Conservation (phyloP, 2,888 invertebrate genomes). For the Cepaea hortensis region DNA sequence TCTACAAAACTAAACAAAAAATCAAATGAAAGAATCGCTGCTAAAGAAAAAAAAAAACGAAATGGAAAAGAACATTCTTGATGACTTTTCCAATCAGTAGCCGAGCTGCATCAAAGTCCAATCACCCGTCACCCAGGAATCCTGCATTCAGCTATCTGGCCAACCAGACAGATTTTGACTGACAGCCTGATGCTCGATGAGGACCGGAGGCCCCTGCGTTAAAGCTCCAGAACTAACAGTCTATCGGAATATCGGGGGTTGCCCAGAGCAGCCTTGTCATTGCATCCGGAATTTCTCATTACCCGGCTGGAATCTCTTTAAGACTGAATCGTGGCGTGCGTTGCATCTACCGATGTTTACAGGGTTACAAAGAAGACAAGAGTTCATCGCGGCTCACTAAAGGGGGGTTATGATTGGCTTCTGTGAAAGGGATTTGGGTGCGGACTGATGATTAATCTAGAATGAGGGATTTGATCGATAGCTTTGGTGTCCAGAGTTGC, state of each 20-base stretch:
- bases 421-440: too few relatives aligned
- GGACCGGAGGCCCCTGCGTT: slow-evolving; percentile 22
- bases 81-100: background rate
- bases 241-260: slow-evolving; percentile 33
- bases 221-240: slow-evolving; percentile 57
- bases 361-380: background rate
- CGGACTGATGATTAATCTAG: too few relatives aligned
- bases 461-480: too few relatives aligned
- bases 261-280: slow-evolving; percentile 52
- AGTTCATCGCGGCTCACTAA: too few relatives aligned
- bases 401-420: too few relatives aligned
- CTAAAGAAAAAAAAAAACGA: too few relatives aligned
- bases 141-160: slow-evolving; percentile 16
- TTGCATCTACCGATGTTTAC: background rate
- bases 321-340: background rate
- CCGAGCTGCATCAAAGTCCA: slow-evolving; percentile 44
- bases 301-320: slow-evolving; percentile 47
- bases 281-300: slow-evolving; percentile 58
- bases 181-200: slow-evolving; percentile 25
- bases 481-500: too few relatives aligned
- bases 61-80: background rate
- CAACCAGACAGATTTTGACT: slow-evolving; percentile 32
- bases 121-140: slow-evolving; percentile 43
- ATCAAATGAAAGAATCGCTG: too few relatives aligned
- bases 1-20: too few relatives aligned